Conservation (phyloP, 2,888 invertebrate species). For the Lutraria lutraria region DNA sequence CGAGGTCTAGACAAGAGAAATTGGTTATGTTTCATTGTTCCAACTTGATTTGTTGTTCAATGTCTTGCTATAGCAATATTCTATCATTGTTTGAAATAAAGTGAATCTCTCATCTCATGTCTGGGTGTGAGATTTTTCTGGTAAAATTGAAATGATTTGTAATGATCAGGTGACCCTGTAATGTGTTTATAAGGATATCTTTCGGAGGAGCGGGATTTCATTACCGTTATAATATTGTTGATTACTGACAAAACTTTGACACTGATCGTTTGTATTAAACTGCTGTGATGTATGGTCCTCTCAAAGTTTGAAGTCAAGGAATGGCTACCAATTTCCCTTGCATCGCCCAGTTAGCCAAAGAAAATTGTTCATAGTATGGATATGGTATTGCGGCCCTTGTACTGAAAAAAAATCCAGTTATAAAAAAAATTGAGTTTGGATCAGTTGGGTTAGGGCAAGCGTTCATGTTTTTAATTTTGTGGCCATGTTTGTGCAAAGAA, state of each 20-base stretch:
- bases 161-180: background rate
- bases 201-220: background rate
- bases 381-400: no score
- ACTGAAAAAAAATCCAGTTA: no score
- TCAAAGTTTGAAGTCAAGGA: background rate
- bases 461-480: no score
- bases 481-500: no score
- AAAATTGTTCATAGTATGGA: no score
- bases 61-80: conserved; percentile 1
- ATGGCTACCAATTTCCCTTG: no score
- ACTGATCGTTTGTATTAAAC: background rate
- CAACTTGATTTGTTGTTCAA: conserved; percentile 12
- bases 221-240: background rate
- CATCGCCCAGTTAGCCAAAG: no score
- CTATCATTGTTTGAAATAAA: background rate
- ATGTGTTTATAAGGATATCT: background rate
- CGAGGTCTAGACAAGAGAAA: conserved; percentile 15
- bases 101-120: background rate
- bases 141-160: conserved; percentile 10
- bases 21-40: conserved; percentile 25
- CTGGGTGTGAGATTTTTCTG: background rate
- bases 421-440: no score
- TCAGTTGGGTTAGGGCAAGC: no score
- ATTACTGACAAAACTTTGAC: background rate
- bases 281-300: background rate